A percentile compares a stretch with the other conserved stretches of the same genome.
Evolutionary conservation across 2,113 vertebrate genomes (phyloP).

Genomic region (Leptosomus discolor): DNA sequence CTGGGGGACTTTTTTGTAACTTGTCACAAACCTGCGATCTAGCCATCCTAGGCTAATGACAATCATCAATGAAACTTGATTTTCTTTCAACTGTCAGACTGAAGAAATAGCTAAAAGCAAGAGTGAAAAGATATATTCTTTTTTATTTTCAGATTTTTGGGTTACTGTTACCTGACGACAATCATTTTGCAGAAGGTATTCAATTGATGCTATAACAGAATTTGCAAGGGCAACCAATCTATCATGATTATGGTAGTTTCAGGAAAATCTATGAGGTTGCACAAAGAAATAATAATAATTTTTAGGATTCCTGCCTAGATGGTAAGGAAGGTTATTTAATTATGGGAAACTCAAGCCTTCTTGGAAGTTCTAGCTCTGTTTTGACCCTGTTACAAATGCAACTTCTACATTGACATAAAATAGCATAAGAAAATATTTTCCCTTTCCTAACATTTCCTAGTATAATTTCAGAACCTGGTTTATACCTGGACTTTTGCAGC

Average conservation of each 20-base stretch:
- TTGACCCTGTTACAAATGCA: neutral
- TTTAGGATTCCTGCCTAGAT: neutral
- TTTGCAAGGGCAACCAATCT: neutral
- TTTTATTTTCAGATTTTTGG: conserved; percentile 42
- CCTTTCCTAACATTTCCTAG: neutral
- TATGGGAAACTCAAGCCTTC: neutral
- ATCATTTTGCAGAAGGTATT: conserved; percentile 24
- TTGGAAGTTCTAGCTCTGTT: neutral
- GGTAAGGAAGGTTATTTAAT: neutral
- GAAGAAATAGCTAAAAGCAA: conserved; percentile 50
- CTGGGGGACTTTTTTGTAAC: conserved; percentile 59
- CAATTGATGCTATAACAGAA: neutral
- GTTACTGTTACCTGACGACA: neutral
- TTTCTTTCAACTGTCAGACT: conserved; percentile 60
- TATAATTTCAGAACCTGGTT: neutral
- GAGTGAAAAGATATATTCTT: neutral
- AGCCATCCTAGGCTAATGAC: conserved; percentile 58
- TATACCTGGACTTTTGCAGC: neutral
- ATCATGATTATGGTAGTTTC: neutral
- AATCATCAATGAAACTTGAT: conserved; percentile 54
- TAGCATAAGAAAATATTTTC: neutral
- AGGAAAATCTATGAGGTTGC: neutral
- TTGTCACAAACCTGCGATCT: conserved; percentile 57
- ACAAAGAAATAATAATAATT: neutral
- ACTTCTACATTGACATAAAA: neutral